Evolutionary conservation across 1,140 invertebrate species (phyloP), one percentile per base, ranked within the genome.

Genomic region (Megathymus violae): DNA sequence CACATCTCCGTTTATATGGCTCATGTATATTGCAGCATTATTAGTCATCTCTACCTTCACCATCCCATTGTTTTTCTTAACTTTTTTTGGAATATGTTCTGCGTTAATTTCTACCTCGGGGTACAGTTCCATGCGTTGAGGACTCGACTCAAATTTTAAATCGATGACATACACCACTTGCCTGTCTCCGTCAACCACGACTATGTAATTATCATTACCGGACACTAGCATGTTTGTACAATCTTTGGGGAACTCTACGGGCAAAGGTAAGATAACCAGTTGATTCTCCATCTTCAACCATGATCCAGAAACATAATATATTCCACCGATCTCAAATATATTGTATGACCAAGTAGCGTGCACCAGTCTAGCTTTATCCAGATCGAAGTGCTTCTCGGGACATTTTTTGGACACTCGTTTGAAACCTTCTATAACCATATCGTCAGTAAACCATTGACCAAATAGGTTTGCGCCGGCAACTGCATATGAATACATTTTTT

Each of bases 1-100:
- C 68, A 25, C 77, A 67, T 7, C 92, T 92, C 31, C 43, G 6
- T 56, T 56, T 1, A 31, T 7, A 27, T 0, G n/a, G 10, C 27
- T 54, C 19, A 93, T 74, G n/a, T n/a, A n/a, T 40, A 85, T 92
- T 1, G 93, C 44, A 51, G 65, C 64, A 43, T 76, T 73, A 73
- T 81, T 80, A 7, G 63, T 67, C 36, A 60, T 40, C 9, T 60
- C 61, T 17, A 74, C 62, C 62, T 86, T 88, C 3, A 64, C 15
- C 14, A 88, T 70, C n/a, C 64, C 13, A 59, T 71, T 60, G 41
- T 69, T 58, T 41, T 19, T 48, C 62, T 64, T 69, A n/a, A 14
- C 15, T 47, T 69, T 74, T 41, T 81, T 82, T 13, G 50, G 16
- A 19, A 47, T 80, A 22, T 61, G 48, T 48, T 67, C 25, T 1